These are phyloP conservation scores for Diorhabda elongata DNA, from an alignment of 1,140 invertebrate genomes.

Conservation along the genomic window DNA sequence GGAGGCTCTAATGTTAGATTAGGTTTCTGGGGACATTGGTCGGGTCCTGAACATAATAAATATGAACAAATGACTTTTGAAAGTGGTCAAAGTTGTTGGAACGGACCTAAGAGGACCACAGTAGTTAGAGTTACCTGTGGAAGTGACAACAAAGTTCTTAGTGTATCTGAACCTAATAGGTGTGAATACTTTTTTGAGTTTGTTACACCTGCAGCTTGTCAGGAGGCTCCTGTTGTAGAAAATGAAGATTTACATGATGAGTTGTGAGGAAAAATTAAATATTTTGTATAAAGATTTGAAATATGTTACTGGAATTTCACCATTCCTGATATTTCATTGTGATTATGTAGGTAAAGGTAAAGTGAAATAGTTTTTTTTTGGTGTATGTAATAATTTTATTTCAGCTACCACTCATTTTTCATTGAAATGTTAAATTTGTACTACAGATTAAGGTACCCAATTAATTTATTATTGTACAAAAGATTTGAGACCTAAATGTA, in stretches of 20 bases:
- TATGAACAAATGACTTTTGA: slow-evolving; percentile 85
- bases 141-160: slow-evolving; percentile 72
- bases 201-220: slow-evolving; percentile 83
- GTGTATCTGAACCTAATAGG: slow-evolving; percentile 87
- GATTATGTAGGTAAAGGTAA: no score
- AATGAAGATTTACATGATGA: slow-evolving; percentile 44
- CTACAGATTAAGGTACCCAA: no score
- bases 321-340: slow-evolving; percentile 11
- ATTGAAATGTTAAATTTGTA: no score
- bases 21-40: slow-evolving; percentile 89
- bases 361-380: no score
- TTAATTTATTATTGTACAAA: no score
- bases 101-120: slow-evolving; percentile 87
- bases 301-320: background rate
- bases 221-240: slow-evolving; percentile 25
- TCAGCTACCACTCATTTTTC: no score
- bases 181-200: slow-evolving; percentile 96
- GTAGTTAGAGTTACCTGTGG: slow-evolving; percentile 81
- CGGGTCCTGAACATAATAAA: slow-evolving; percentile 66
- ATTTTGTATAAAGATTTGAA: background rate
- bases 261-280: slow-evolving; percentile 32
- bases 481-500: no score
- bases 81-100: slow-evolving; percentile 92
- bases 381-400: no score
- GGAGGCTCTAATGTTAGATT: slow-evolving; percentile 79